phyloP scores from a whole-genome alignment of 2,797 vertebrate genomes.

The Garrulus glandarius region DNA sequence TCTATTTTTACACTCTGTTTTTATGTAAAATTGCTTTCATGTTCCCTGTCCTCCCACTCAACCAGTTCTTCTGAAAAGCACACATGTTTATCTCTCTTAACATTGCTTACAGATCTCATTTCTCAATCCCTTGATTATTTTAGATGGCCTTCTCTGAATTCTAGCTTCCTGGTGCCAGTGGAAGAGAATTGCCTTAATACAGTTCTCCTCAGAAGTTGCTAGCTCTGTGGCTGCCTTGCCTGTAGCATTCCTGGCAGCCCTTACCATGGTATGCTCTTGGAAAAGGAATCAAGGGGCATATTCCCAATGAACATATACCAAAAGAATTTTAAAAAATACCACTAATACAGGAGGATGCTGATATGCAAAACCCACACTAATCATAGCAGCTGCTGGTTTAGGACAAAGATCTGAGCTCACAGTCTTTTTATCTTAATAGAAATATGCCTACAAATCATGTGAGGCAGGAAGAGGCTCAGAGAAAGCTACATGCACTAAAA shows the following conservation, averaged over 20 bases:
- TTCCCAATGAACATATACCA: constrained; percentile 45
- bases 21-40: constrained; percentile 35
- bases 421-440: not conserved
- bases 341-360: constrained; percentile 9
- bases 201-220: constrained; percentile 48
- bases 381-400: not conserved
- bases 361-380: not conserved
- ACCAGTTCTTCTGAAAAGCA: constrained; percentile 26
- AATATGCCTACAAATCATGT: not conserved
- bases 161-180: constrained; percentile 38
- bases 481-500: not conserved
- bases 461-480: not conserved
- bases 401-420: not conserved
- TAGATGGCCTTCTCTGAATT: constrained; percentile 52
- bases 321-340: not conserved
- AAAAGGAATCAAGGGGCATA: constrained; percentile 39
- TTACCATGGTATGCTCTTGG: constrained; percentile 29
- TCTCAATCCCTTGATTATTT: constrained; percentile 62
- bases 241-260: constrained; percentile 21
- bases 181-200: constrained; percentile 47
- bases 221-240: constrained; percentile 28
- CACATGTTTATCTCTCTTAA: constrained; percentile 23
- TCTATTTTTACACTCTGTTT: constrained; percentile 2
- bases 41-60: constrained; percentile 33
- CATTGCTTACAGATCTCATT: constrained; percentile 49